Evolutionary conservation across 2,113 vertebrate species (phyloP).

Genomic region (Archocentrus centrarchus): DNA sequence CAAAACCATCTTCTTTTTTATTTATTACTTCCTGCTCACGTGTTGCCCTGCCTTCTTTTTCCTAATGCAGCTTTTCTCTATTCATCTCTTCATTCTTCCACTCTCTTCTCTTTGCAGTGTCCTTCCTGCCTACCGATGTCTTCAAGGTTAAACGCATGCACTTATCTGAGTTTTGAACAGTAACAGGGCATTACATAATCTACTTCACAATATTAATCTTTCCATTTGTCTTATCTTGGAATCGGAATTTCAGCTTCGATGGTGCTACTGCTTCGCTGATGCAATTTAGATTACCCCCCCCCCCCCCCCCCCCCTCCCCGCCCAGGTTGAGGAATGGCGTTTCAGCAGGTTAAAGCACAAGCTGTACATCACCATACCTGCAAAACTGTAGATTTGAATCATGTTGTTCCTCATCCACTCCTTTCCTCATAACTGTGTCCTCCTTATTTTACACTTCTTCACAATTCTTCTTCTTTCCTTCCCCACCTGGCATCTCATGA

Average conservation of each 20-base stretch:
- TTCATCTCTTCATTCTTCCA: not conserved
- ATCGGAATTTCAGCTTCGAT: constrained; percentile 49
- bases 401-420: not conserved
- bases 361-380: not conserved
- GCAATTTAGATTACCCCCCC: constrained; percentile 65
- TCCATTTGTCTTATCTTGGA: constrained; percentile 44
- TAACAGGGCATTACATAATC: constrained; percentile 46
- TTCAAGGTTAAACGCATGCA: constrained; percentile 39
- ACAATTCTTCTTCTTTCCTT: not conserved
- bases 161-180: constrained; percentile 30
- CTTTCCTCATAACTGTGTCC: not conserved
- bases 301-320: not conserved
- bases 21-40: not conserved
- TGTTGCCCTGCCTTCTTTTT: not conserved
- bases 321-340: constrained; percentile 44
- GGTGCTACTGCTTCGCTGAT: constrained; percentile 51
- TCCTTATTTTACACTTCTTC: not conserved
- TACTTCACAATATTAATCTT: constrained; percentile 39
- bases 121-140: not conserved
- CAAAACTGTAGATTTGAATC: constrained; percentile 29
- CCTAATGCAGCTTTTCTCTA: not conserved
- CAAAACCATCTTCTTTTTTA: too few relatives aligned
- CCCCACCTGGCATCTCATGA: not conserved
- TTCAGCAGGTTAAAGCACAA: constrained; percentile 54
- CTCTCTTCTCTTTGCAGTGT: not conserved